Evolutionary conservation across 2,113 vertebrate species (phyloP).

Genomic region (Vanacampus margaritifer): DNA sequence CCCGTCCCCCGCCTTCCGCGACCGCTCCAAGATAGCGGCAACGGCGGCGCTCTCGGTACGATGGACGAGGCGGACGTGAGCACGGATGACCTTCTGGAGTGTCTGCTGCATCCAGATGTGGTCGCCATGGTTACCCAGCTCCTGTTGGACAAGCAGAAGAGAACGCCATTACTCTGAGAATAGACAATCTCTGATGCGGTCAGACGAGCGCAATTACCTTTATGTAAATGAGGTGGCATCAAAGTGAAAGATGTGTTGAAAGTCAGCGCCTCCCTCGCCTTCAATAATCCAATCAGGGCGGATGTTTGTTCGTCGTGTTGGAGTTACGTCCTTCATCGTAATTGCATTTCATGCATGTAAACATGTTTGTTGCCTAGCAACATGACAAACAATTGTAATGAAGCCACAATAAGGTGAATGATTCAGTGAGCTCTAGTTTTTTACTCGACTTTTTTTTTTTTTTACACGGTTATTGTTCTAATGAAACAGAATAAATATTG

Average conservation of each 20-base stretch:
- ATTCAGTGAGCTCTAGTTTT: not conserved
- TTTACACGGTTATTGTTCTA: too few relatives aligned
- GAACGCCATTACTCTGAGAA: not conserved
- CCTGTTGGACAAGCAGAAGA: constrained; percentile 70
- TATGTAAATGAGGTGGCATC: not conserved
- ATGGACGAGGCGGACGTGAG: constrained; percentile 58
- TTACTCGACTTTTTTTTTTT: too few relatives aligned
- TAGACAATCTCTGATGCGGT: not conserved
- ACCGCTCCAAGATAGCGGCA: not conserved
- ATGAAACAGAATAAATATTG: too few relatives aligned
- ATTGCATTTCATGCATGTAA: not conserved
- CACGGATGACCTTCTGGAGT: constrained; percentile 88
- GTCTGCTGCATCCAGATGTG: constrained; percentile 84
- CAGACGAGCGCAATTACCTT: not conserved
- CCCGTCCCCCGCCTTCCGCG: constrained; percentile 59
- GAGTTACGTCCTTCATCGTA: not conserved
- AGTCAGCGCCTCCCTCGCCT: not conserved
- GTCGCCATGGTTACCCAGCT: constrained; percentile 78
- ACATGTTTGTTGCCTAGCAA: not conserved
- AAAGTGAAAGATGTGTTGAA: not conserved
- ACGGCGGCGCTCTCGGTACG: not conserved
- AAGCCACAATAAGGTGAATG: not conserved
- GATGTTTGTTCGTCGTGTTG: not conserved
- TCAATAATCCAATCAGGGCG: not conserved
- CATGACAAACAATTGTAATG: not conserved